These are phyloP conservation scores for Protodeltote pygarga DNA, from an alignment of 2,888 invertebrate species.

Conservation along the genomic window DNA sequence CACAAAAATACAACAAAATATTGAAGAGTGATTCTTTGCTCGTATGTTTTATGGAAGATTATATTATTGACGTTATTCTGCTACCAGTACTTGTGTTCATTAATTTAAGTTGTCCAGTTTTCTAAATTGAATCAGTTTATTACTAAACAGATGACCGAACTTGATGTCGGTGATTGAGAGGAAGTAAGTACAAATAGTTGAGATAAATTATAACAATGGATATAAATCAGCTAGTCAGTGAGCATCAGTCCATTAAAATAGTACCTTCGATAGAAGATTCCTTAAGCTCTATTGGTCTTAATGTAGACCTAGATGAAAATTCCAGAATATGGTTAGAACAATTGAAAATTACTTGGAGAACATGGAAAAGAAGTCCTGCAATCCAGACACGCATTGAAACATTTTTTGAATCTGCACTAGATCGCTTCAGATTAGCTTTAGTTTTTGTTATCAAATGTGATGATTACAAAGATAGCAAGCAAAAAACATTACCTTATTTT, in stretches of 20 bases:
- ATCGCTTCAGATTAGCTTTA: constrained; percentile 88
- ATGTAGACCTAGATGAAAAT: constrained; percentile 75
- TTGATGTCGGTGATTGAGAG: not conserved
- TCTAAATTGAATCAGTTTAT: constrained; percentile 15
- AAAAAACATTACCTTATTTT: constrained; percentile 87
- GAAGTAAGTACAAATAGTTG: not conserved
- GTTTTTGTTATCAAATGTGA: constrained; percentile 87
- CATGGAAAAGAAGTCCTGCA: constrained; percentile 86
- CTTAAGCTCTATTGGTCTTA: constrained; percentile 69
- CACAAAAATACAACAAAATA: too few species aligned
- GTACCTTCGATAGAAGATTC: constrained; percentile 81
- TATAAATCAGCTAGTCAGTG: constrained; percentile 64
- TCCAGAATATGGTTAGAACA: constrained; percentile 75
- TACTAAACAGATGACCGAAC: constrained; percentile 1
- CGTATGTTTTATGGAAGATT: not conserved
- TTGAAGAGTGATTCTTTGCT: too few species aligned
- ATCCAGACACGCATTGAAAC: constrained; percentile 80
- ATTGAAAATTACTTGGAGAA: constrained; percentile 76
- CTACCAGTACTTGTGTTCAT: constrained; percentile 38
- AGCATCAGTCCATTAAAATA: constrained; percentile 79
- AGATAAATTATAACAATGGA: constrained; percentile 50
- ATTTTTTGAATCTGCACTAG: constrained; percentile 81
- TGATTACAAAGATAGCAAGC: constrained; percentile 88
- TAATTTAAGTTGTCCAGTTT: constrained; percentile 15
- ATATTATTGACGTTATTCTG: constrained; percentile 11